Conservation (phyloP, 1,140 invertebrate species). For the Chironomus striatipennis region DNA sequence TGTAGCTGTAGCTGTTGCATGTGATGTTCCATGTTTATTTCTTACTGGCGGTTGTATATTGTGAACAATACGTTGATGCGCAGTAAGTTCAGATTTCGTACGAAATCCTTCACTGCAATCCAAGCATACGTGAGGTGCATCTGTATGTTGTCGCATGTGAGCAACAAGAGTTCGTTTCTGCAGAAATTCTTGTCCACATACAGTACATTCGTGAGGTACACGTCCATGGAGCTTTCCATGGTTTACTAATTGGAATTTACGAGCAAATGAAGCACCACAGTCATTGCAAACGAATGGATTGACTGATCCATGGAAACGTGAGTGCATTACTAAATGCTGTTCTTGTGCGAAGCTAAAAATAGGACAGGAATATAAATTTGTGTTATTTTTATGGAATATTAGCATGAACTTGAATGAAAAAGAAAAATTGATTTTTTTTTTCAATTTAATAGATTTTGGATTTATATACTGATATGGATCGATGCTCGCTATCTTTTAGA, state of each 20-base stretch:
- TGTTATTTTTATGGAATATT: background rate
- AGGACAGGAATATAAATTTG: background rate
- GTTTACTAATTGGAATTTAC: slow-evolving; percentile 76
- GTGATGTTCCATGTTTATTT: slow-evolving; percentile 28
- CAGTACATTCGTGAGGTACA: slow-evolving; percentile 68
- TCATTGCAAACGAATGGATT: slow-evolving; percentile 74
- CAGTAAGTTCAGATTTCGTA: slow-evolving; percentile 55
- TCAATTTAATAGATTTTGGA: background rate
- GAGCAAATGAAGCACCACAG: slow-evolving; percentile 71
- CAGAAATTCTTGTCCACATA: slow-evolving; percentile 74
- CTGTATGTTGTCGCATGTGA: slow-evolving; percentile 62
- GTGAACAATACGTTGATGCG: slow-evolving; percentile 56
- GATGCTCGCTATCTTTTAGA: too few relatives aligned
- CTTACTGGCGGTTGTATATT: slow-evolving; percentile 41
- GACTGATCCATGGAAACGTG: slow-evolving; percentile 70
- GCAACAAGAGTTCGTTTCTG: slow-evolving; percentile 70
- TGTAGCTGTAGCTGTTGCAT: slow-evolving; percentile 39
- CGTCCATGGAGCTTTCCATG: slow-evolving; percentile 70
- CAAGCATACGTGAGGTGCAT: slow-evolving; percentile 55
- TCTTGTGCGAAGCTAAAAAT: slow-evolving; percentile 66
- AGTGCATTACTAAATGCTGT: slow-evolving; percentile 69
- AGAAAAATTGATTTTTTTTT: too few relatives aligned
- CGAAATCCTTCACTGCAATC: slow-evolving; percentile 69
- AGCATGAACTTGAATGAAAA: background rate
- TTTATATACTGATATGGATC: too few relatives aligned